Percentiles rank a stretch among this genome's conserved stretches.
Evolutionary conservation across 92 coral and sea anemone species (phyloP).

Genomic region (Porites lobata): DNA sequence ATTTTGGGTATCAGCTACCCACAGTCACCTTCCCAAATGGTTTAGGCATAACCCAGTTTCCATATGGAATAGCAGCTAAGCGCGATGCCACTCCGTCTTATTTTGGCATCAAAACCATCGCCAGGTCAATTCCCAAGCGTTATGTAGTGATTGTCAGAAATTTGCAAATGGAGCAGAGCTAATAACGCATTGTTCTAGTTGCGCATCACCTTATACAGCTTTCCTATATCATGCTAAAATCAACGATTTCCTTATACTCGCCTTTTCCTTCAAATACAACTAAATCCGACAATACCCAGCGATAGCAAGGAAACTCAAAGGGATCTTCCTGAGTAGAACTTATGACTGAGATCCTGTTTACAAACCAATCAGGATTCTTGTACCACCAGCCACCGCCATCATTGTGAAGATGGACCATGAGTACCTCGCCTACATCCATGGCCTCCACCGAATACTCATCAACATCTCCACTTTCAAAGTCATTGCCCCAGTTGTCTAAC

Average conservation of each 20-base stretch:
- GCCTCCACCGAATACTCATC: slow-evolving; percentile 76
- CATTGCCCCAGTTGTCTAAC: slow-evolving; percentile 69
- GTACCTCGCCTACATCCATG: slow-evolving; percentile 88
- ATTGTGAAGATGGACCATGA: slow-evolving; percentile 73
- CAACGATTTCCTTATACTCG: not conserved
- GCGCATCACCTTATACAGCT: not conserved
- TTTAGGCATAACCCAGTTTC: too few species aligned
- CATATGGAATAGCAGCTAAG: too few species aligned
- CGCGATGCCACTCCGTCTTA: too few species aligned
- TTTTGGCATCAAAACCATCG: too few species aligned
- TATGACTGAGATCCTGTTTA: slow-evolving; percentile 70
- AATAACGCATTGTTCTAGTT: too few species aligned
- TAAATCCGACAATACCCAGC: slow-evolving; percentile 79
- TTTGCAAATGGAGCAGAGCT: too few species aligned
- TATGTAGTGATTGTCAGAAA: too few species aligned
- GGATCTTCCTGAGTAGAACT: slow-evolving; percentile 55
- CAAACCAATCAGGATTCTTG: slow-evolving; percentile 80
- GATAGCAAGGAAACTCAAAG: slow-evolving; percentile 77
- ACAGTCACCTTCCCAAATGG: too few species aligned
- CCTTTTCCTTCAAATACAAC: slow-evolving; percentile 80
- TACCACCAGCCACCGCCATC: slow-evolving; percentile 57
- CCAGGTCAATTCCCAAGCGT: too few species aligned
- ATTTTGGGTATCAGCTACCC: too few species aligned
- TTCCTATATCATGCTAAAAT: not conserved
- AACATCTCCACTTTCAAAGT: slow-evolving; percentile 69